A percentile compares a stretch with the other conserved stretches of the same genome.
Evolutionary conservation across 1,140 invertebrate genomes (phyloP).

Genomic region (Hycleus cichorii): DNA sequence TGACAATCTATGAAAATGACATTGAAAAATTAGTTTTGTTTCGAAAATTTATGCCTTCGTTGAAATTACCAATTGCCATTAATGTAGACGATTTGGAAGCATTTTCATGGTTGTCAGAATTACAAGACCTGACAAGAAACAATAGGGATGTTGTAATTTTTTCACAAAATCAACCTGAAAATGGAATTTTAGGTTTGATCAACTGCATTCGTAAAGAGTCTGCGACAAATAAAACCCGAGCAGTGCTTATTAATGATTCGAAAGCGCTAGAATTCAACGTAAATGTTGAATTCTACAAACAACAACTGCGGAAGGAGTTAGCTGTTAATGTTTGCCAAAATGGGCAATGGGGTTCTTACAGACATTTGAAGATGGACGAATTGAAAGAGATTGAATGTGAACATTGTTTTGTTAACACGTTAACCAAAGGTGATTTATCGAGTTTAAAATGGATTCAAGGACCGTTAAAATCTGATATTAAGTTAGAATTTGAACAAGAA

Average conservation of each 20-base stretch:
- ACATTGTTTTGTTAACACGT: slow-evolving; percentile 73
- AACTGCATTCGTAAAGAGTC: slow-evolving; percentile 67
- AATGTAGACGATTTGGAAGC: too few relatives aligned
- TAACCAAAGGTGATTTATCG: slow-evolving; percentile 75
- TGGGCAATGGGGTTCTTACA: slow-evolving; percentile 58
- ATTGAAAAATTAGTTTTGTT: too few relatives aligned
- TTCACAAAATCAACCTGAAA: slow-evolving; percentile 41
- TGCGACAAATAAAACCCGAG: slow-evolving; percentile 49
- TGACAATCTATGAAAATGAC: too few relatives aligned
- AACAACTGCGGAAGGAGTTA: slow-evolving; percentile 53
- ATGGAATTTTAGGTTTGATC: slow-evolving; percentile 74
- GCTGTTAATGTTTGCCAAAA: slow-evolving; percentile 57
- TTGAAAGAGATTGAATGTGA: slow-evolving; percentile 40
- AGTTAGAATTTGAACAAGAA: slow-evolving; percentile 68
- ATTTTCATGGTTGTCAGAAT: slow-evolving; percentile 43
- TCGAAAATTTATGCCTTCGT: too few relatives aligned
- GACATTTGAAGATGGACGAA: slow-evolving; percentile 23
- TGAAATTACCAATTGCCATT: too few relatives aligned
- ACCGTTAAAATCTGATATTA: slow-evolving; percentile 89
- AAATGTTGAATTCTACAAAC: slow-evolving; percentile 53
- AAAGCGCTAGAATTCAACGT: slow-evolving; percentile 56
- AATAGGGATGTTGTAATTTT: slow-evolving; percentile 44
- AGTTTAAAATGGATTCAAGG: slow-evolving; percentile 82
- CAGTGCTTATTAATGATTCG: slow-evolving; percentile 61
- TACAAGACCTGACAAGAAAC: slow-evolving; percentile 48